Conservation (phyloP, 2,113 vertebrate species). For the Lamprologus speciosus region DNA sequence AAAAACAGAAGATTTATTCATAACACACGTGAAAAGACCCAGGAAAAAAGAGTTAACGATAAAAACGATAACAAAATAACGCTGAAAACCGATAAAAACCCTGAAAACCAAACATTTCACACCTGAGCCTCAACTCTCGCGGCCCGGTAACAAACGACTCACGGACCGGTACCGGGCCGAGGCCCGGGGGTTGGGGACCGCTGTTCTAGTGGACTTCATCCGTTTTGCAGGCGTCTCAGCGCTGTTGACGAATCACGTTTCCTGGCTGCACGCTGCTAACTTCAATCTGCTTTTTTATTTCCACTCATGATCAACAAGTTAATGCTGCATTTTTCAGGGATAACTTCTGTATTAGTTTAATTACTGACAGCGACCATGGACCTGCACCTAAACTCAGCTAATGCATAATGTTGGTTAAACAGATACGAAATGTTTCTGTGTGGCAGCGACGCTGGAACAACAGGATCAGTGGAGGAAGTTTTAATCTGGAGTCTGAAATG, state of each 20-base stretch:
- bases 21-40: no score
- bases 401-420: background rate
- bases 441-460: background rate
- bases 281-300: background rate
- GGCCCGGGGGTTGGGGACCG: no score
- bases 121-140: no score
- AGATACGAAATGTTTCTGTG: background rate
- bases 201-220: background rate
- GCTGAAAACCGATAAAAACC: accelerated
- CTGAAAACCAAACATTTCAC: accelerated
- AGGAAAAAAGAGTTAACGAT: accelerated
- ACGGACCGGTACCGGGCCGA: accelerated
- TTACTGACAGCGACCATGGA: background rate
- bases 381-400: background rate
- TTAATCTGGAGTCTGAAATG: background rate
- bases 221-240: background rate
- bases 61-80: no score
- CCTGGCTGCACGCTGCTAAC: background rate
- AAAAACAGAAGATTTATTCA: no score
- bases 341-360: background rate
- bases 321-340: background rate
- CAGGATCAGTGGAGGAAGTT: background rate
- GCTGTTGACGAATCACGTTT: background rate
- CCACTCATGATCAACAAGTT: background rate
- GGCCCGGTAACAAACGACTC: no score